Evolutionary conservation across 2,113 vertebrate genomes (phyloP).

Genomic region (Anguilla rostrata): DNA sequence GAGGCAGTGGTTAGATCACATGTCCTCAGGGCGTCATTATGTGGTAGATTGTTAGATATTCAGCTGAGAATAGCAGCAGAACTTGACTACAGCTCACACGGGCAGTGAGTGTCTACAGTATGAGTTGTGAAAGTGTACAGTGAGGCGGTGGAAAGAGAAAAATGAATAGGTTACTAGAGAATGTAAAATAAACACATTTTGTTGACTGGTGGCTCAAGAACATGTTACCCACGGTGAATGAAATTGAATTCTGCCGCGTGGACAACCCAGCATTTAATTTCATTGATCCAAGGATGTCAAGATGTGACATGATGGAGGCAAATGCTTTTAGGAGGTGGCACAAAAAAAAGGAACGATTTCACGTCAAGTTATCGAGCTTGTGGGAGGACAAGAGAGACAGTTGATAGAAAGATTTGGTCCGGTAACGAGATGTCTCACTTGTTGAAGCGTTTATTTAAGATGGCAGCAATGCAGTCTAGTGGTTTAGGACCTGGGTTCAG

Average conservation of each 20-base stretch:
- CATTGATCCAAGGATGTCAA: not conserved
- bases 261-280: not conserved
- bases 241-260: not conserved
- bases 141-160: not conserved
- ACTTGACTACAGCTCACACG: not conserved
- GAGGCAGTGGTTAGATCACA: not conserved
- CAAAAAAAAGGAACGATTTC: not conserved
- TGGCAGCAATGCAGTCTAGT: not conserved
- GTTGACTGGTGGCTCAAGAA: not conserved
- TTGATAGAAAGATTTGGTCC: not conserved
- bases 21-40: not conserved
- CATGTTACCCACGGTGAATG: not conserved
- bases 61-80: not conserved
- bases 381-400: not conserved
- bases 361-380: not conserved
- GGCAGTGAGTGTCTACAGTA: not conserved
- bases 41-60: not conserved
- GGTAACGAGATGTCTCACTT: not conserved
- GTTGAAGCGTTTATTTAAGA: not conserved
- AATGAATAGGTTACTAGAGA: not conserved
- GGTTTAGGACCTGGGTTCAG: not conserved
- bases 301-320: not conserved
- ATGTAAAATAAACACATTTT: not conserved
- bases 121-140: not conserved
- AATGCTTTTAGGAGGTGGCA: not conserved